Conservation (phyloP, 2,113 vertebrate species). For the human (Homo sapiens) region GRCh38 chr18:30679001-30679500, state of each 20-base stretch:
- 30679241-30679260: background rate
- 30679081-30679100: background rate
- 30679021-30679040: background rate
- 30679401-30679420: background rate
- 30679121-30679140: background rate
- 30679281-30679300: background rate
- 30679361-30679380: background rate
- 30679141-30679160: background rate
- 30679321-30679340: background rate
- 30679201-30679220: background rate
- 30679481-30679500: background rate
- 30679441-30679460: background rate
- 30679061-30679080: background rate
- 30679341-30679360: background rate
- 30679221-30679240: background rate
- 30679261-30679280: background rate
- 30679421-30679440: background rate
- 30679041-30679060: background rate
- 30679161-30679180: constrained; percentile 2
- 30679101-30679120: background rate
- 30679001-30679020: background rate
- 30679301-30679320: background rate
- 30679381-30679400: background rate
- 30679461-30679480: background rate
- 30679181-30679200: background rate